Conservation (phyloP, 2,113 vertebrate genomes). For the Ceyx melanurus region DNA sequence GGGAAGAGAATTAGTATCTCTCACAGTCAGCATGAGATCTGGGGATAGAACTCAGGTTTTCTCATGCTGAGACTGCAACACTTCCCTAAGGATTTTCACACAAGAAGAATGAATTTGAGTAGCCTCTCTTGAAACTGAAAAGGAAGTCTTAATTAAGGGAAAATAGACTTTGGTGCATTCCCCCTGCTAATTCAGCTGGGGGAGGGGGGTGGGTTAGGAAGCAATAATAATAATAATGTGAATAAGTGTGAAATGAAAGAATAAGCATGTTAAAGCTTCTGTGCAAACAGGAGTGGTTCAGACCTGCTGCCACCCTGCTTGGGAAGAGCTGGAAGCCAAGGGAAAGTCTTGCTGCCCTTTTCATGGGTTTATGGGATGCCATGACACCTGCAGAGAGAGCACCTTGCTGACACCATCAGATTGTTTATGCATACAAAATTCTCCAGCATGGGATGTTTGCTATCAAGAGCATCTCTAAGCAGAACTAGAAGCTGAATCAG, state of each 20-base stretch:
- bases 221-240: neutral
- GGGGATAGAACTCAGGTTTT: neutral
- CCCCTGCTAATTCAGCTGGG: neutral
- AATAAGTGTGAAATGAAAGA: neutral
- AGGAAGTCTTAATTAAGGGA: neutral
- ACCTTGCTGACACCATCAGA: neutral
- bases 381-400: neutral
- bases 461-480: neutral
- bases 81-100: neutral
- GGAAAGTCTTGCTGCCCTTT: neutral
- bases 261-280: neutral
- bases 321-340: neutral
- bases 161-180: neutral
- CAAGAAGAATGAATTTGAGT: neutral
- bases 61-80: neutral
- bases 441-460: neutral
- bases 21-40: neutral
- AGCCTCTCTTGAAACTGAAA: neutral
- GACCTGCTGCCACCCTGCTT: neutral
- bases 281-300: neutral
- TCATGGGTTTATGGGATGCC: neutral
- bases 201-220: rapidly evolving
- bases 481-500: neutral
- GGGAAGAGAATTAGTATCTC: neutral
- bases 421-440: neutral